Evolutionary conservation across 2,113 vertebrate genomes (phyloP).

Genomic region (Pipa parva): DNA sequence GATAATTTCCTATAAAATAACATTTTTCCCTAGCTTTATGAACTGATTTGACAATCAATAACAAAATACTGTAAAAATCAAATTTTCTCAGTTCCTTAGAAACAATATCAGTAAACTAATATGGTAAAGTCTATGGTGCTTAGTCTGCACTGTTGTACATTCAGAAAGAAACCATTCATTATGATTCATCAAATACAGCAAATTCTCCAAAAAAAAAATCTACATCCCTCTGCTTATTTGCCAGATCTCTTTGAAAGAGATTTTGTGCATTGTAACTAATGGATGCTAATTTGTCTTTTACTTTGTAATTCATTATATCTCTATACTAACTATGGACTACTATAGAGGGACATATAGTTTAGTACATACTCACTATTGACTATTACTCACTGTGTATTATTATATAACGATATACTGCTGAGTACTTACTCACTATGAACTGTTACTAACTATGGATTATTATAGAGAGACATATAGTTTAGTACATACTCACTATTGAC

Average conservation of each 20-base stretch:
- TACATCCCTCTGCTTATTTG: neutral
- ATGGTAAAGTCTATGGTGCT: neutral
- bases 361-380: no score
- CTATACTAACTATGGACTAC: neutral
- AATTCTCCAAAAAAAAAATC: no score
- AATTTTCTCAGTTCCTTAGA: neutral
- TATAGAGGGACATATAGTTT: neutral
- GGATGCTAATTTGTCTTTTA: neutral
- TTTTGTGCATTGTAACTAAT: neutral
- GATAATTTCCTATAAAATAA: no score
- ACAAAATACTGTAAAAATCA: no score
- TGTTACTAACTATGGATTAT: neutral
- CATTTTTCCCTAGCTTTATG: no score
- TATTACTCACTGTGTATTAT: no score
- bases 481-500: neutral
- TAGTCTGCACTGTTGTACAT: neutral
- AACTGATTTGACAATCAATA: no score
- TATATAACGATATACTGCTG: no score
- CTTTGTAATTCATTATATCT: neutral
- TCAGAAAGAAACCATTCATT: neutral
- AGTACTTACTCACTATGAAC: neutral
- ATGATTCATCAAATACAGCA: neutral
- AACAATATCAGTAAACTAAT: no score
- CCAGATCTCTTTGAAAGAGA: neutral
- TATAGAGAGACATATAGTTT: neutral